Evolutionary conservation across 2,113 vertebrate species (phyloP).

Genomic region (Hipposideros armiger): DNA sequence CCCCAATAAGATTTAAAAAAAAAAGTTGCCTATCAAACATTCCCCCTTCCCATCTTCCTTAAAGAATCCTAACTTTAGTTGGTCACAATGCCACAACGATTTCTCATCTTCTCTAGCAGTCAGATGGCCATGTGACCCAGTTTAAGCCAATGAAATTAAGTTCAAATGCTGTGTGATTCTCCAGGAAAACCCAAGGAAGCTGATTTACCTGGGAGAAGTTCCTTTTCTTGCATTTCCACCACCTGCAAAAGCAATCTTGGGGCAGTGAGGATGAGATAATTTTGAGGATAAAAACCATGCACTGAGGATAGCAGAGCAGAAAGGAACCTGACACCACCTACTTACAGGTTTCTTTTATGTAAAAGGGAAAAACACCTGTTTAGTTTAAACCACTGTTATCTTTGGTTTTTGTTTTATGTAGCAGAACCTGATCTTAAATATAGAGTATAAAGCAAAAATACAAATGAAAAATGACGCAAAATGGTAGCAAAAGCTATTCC

Average conservation of each 20-base stretch:
- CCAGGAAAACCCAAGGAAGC: neutral
- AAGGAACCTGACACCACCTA: neutral
- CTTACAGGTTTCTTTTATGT: slow-evolving; percentile 5
- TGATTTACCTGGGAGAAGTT: neutral
- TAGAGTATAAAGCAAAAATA: neutral
- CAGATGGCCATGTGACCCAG: neutral
- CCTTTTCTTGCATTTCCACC: neutral
- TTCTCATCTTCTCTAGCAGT: neutral
- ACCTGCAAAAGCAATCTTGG: neutral
- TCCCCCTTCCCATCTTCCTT: neutral
- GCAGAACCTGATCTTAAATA: slow-evolving; percentile 28
- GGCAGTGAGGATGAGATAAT: neutral
- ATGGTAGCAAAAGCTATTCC: neutral
- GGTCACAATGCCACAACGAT: neutral
- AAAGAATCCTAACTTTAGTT: neutral
- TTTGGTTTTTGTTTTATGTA: slow-evolving; percentile 45
- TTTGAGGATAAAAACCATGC: slow-evolving; percentile 7
- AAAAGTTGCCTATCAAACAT: neutral
- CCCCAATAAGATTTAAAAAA: no score
- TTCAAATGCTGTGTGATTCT: neutral
- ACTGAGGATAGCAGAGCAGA: neutral
- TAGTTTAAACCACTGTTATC: neutral
- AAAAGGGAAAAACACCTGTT: neutral
- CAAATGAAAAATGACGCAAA: slow-evolving; percentile 3
- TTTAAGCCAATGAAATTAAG: neutral